Percentiles rank a stretch among this genome's conserved stretches.
Evolutionary conservation across 2,797 vertebrate species (phyloP).

Genomic region (Vultur gryphus): DNA sequence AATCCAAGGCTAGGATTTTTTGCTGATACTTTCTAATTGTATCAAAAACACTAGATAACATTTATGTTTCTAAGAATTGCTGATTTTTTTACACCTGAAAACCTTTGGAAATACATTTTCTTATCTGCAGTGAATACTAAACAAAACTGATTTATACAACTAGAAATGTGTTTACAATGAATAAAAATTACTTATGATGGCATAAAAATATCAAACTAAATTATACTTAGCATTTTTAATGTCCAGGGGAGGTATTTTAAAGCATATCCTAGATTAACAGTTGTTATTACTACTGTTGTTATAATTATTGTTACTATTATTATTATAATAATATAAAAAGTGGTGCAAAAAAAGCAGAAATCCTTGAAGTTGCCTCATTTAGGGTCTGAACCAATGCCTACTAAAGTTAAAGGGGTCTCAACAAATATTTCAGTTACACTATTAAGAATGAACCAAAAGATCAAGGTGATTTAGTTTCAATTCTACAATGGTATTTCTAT

Average conservation of each 20-base stretch:
- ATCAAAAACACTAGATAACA: constrained; percentile 19
- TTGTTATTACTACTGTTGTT: constrained; percentile 19
- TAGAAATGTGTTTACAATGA: constrained; percentile 59
- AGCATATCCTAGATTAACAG: constrained; percentile 44
- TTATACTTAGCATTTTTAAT: constrained; percentile 51
- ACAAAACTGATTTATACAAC: constrained; percentile 61
- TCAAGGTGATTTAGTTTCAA: background rate
- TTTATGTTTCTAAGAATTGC: constrained; percentile 53
- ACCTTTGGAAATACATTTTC: constrained; percentile 41
- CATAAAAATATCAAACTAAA: constrained; percentile 71
- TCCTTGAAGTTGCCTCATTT: background rate
- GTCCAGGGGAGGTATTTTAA: constrained; percentile 11
- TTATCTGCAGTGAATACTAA: constrained; percentile 60
- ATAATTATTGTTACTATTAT: background rate
- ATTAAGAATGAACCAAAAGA: background rate
- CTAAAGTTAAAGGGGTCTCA: background rate
- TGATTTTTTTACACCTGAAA: constrained; percentile 46
- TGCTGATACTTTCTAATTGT: constrained; percentile 47
- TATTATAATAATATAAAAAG: constrained; percentile 15
- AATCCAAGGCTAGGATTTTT: constrained; percentile 29
- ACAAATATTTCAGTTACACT: background rate
- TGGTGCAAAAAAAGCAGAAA: constrained; percentile 9
- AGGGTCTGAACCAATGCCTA: background rate
- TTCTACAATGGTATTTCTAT: background rate
- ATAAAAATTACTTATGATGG: constrained; percentile 70